A percentile compares a stretch with the other conserved stretches of the same genome.
phyloP scores from a whole-genome alignment of 2,888 invertebrate species.

The Piscicola geometra region DNA sequence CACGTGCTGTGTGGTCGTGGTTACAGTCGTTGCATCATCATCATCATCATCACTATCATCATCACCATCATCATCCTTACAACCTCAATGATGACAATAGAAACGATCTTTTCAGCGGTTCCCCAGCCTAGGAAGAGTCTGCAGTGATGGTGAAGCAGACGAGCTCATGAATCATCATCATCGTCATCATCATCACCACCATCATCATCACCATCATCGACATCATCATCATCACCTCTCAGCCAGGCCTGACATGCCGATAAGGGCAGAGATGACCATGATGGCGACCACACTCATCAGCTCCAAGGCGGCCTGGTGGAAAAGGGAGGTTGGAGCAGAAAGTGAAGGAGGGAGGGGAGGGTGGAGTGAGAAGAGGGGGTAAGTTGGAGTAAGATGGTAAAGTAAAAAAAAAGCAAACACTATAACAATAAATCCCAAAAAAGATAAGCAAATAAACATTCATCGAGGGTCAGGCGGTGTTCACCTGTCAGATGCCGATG shows the following conservation, averaged over 20 bases:
- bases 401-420: too few relatives aligned
- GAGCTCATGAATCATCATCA: constrained; percentile 37
- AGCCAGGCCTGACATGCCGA: constrained; percentile 86
- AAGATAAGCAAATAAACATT: too few relatives aligned
- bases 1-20: constrained; percentile 66
- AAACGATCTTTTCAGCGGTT: constrained; percentile 71
- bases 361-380: neutral
- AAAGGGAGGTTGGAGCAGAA: neutral
- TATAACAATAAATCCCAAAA: too few relatives aligned
- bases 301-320: constrained; percentile 76
- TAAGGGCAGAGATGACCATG: constrained; percentile 87
- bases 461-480: too few relatives aligned
- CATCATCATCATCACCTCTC: constrained; percentile 58
- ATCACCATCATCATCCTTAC: neutral
- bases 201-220: constrained; percentile 37
- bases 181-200: constrained; percentile 37
- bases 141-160: too few relatives aligned
- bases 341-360: neutral
- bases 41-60: neutral
- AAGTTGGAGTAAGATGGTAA: too few relatives aligned
- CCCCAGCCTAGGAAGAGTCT: constrained; percentile 76
- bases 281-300: constrained; percentile 86
- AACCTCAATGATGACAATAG: constrained; percentile 83
- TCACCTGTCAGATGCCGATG: constrained; percentile 88
- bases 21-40: too few relatives aligned